A percentile compares a stretch with the other conserved stretches of the same genome.
These are phyloP conservation scores for Clarias batrachus DNA, from an alignment of 2,113 vertebrate genomes.

Conservation along the genomic window DNA sequence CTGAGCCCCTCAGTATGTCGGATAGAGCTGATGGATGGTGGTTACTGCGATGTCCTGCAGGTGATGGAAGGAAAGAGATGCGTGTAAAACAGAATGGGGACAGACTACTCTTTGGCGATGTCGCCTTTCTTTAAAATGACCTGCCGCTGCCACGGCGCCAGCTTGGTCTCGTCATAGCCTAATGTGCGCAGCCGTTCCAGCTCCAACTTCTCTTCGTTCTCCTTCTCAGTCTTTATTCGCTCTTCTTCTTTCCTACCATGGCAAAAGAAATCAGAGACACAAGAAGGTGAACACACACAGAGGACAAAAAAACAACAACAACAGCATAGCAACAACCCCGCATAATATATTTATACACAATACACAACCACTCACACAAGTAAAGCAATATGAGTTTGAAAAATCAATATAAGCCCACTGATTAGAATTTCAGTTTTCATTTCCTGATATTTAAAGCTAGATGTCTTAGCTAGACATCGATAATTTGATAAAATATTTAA, in stretches of 20 bases:
- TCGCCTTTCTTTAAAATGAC: conserved; percentile 97
- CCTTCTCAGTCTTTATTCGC: conserved; percentile 77
- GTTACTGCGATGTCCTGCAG: conserved; percentile 18
- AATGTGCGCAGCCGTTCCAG: conserved; percentile 89
- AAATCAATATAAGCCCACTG: no score
- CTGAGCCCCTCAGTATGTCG: background rate
- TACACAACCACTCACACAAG: background rate
- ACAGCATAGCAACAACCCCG: background rate
- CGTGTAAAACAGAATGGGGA: background rate
- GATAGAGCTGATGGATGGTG: conserved; percentile 27
- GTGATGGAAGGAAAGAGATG: background rate
- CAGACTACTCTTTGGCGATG: conserved; percentile 83
- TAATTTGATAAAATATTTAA: no score
- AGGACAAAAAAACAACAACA: background rate
- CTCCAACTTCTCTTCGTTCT: conserved; percentile 84
- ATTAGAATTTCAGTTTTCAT: no score
- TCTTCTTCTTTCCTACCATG: conserved; percentile 83
- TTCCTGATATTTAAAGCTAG: no score
- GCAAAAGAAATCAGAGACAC: conserved; percentile 9
- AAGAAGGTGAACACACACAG: background rate
- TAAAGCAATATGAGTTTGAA: background rate
- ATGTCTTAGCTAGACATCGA: no score
- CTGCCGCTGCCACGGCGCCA: conserved; percentile 96
- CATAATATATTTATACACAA: background rate
- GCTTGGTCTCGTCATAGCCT: conserved; percentile 93